Evolutionary conservation across 2,888 invertebrate genomes (phyloP), one percentile per base, ranked within the genome.

Genomic region (Alcis repandata): DNA sequence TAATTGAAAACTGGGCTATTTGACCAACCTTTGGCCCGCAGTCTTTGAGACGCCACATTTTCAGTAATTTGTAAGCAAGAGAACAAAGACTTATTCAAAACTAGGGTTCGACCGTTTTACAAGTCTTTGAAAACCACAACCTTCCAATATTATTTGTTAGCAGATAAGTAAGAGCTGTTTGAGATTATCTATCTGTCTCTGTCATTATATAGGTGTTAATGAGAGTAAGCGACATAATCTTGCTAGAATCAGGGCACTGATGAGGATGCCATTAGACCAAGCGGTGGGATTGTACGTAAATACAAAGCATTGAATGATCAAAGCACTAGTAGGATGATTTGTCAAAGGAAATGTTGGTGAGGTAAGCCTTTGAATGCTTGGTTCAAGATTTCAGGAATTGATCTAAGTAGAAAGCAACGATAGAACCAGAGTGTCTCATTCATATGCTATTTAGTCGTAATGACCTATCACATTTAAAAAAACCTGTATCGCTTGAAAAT

Each of bases 1-100:
- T 53, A 41, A 53, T 27, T 53, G 22, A 4, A 49, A 41, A 15
- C 40, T 53, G 20, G 8, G 36, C 4, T 46, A 15, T 36, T 41
- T 51, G n/a, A 51, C 20, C 17, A 17, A n/a, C 33, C 36, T 20
- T 32, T 19, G 9, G 49, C 9, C 22, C 9, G 8, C 3, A 6
- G 45, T 19, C 2, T 0, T 22, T 33, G 43, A 15, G 38, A 38
- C 38, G 22, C 11, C 20, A 45, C 45, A 22, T 43, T 43, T 43
- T 11, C 9, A 22, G 10, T n/a, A 22, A n/a, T 20, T 11, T 1
- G 45, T 11, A 43, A 19, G 45, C 22, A 22, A 7, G 22, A 4
- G 2, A 43, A 3, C 11, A 10, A 10, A 19, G 10, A 19, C 38
- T 38, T 38, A 3, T 38, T n/a, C 13, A 38, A 38, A 1, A 13